Base-by-base conservation (phyloP, 2,888 invertebrate species). In the Trachelus iudaicus region DNA sequence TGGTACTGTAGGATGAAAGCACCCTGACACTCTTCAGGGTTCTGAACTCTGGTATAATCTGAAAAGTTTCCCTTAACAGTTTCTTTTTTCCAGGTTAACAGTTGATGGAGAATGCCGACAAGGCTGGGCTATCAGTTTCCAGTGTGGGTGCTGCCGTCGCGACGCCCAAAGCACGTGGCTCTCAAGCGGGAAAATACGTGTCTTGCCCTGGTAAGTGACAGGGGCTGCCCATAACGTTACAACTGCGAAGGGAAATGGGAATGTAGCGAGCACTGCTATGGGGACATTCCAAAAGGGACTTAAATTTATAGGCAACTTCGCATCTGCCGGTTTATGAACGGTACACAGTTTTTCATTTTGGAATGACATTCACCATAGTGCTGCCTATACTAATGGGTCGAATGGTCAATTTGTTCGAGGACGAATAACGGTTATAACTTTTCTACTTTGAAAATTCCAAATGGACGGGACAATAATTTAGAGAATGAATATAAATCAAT, bases 361-460 rank as follows among this genome's bases (percentile, higher is more conserved):
- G 56, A 56, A 56, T 23, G 56, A 56, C 56, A 23, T 23, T 56
- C 56, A 23, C 23, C 23, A 6, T 40, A 40, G 6, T 40, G 1
- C 23, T 23, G 2, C 56, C 56, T 56, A 23, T 56, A 56, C 56
- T 56, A 56, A 56, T 56, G 23, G 56, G 56, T 56, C 56, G 56
- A 56, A 56, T 83, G 88, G 87, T 88, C 87, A 88, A 88, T 88
- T 88, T 88, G 87, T 87, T 88, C 87, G 85, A 84, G 83, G 87
- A 85, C 87, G 87, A 86, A 87, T 85, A 84, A 86, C 85, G 82
- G 85, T 56, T 56, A 0, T 56, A 56, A 56, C 23, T 56, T 56
- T 15, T 9, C 56, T 23, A 56, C 56, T 15, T 56, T 2, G 23
- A 56, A 23, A 56, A 9, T 56, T 56, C 56, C 56, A 56, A 23